Evolutionary conservation across 2,113 vertebrate genomes (phyloP).

Genomic region (Illadopsis cleaveri): DNA sequence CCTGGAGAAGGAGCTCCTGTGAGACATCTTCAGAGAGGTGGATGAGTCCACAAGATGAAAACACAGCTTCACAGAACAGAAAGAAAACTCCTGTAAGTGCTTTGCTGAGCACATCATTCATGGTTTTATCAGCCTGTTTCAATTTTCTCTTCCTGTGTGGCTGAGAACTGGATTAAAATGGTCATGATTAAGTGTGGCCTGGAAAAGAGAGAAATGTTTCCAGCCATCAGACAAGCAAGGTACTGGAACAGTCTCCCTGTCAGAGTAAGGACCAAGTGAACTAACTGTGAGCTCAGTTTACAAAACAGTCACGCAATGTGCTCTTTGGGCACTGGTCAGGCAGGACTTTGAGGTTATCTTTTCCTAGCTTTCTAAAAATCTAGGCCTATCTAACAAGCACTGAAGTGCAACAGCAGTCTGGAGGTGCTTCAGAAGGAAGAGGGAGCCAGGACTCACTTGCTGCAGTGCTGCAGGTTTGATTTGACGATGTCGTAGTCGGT

Average conservation of each 20-base stretch:
- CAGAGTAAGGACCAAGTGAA: background rate
- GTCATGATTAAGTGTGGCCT: background rate
- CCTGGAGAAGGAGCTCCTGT: background rate
- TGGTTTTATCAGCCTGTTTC: background rate
- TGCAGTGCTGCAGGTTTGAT: conserved; percentile 89
- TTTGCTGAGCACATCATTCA: background rate
- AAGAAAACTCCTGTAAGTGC: background rate
- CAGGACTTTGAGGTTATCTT: background rate
- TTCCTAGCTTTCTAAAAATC: background rate
- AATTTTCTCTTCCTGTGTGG: background rate
- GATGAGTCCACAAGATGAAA: background rate
- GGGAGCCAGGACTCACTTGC: conserved; percentile 77
- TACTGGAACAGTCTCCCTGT: rapidly evolving
- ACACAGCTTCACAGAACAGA: background rate
- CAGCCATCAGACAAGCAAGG: background rate
- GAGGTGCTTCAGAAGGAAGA: background rate
- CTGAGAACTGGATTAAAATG: background rate
- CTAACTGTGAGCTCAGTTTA: background rate
- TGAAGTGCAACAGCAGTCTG: background rate
- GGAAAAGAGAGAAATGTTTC: background rate
- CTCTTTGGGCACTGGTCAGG: background rate
- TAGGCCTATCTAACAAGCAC: background rate
- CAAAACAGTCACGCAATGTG: rapidly evolving
- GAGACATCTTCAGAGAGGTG: background rate
- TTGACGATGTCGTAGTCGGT: conserved; percentile 94